Evolutionary conservation across 2,797 vertebrate genomes (phyloP).

Genomic region (Sebastes reedi): DNA sequence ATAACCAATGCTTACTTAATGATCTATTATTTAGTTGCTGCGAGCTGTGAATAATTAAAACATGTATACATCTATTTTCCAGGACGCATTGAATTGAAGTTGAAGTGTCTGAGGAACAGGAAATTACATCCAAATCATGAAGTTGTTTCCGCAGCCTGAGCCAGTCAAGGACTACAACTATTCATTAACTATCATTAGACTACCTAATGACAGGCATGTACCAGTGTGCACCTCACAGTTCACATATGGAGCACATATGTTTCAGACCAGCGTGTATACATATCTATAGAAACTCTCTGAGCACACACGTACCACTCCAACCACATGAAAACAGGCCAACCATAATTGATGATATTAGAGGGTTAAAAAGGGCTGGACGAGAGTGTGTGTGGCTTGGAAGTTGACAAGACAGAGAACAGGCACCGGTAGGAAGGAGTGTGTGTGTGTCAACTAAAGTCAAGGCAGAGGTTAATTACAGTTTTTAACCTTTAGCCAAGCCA

Average conservation of each 20-base stretch:
- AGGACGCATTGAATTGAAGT: neutral
- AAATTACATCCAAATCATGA: neutral
- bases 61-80: neutral
- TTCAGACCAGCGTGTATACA: neutral
- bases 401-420: neutral
- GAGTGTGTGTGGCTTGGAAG: conserved; percentile 6
- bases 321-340: conserved; percentile 40
- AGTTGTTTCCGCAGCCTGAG: neutral
- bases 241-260: conserved; percentile 41
- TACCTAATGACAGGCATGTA: conserved; percentile 23
- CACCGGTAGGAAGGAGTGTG: neutral
- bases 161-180: neutral
- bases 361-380: neutral
- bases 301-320: neutral
- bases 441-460: conserved; percentile 5
- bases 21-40: conserved; percentile 23
- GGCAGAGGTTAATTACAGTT: conserved; percentile 3
- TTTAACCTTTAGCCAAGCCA: neutral
- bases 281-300: neutral
- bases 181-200: conserved; percentile 24
- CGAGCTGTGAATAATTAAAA: conserved; percentile 16
- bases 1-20: conserved; percentile 4
- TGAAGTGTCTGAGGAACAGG: neutral
- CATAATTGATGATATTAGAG: conserved; percentile 18
- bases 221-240: neutral